phyloP scores from a whole-genome alignment of 2,888 invertebrate species.

The Hermaeophaga mercurialis region DNA sequence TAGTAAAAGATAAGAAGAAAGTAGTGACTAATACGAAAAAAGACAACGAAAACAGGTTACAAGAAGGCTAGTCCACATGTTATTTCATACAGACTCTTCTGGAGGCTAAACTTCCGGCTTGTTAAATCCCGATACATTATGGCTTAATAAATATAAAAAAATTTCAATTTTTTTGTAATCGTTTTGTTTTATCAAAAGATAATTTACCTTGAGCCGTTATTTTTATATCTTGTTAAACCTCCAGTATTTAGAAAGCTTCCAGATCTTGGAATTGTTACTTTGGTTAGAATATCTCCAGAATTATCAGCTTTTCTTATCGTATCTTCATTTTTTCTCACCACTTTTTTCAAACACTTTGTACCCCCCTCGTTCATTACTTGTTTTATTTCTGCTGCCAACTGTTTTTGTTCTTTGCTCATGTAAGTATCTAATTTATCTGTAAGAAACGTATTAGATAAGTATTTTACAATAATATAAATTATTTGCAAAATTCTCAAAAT shows the following conservation, averaged over 20 bases:
- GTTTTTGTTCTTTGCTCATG: conserved; percentile 60
- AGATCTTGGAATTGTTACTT: conserved; percentile 84
- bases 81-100: too few relatives aligned
- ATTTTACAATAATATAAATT: too few relatives aligned
- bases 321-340: conserved; percentile 52
- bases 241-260: conserved; percentile 85
- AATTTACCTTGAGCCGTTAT: conserved; percentile 68
- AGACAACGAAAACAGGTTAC: too few relatives aligned
- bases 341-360: conserved; percentile 57
- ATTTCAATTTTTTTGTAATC: too few relatives aligned
- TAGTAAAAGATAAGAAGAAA: too few relatives aligned
- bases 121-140: too few relatives aligned
- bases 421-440: conserved; percentile 60
- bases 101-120: too few relatives aligned
- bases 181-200: too few relatives aligned
- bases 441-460: conserved; percentile 21
- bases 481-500: too few relatives aligned
- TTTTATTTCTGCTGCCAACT: conserved; percentile 58
- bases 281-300: conserved; percentile 81
- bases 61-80: too few relatives aligned
- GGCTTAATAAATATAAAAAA: too few relatives aligned
- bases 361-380: conserved; percentile 53
- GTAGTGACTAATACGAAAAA: too few relatives aligned
- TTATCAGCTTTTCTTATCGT: conserved; percentile 59
- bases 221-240: conserved; percentile 76